A percentile compares a stretch with the other conserved stretches of the same genome.
Conservation (phyloP, 2,113 vertebrate species). For the Notarius lentiginosus region DNA sequence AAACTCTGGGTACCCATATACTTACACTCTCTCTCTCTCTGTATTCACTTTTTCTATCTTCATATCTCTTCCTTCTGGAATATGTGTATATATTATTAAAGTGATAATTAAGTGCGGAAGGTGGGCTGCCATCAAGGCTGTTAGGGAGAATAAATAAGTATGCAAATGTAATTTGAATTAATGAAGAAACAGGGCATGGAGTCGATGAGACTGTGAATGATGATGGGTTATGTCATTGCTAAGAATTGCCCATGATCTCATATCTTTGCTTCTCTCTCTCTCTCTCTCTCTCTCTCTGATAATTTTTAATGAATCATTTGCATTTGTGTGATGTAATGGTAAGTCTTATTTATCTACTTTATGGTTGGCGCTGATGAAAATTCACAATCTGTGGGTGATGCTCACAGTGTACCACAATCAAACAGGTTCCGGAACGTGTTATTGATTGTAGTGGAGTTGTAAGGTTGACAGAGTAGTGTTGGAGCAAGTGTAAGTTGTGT, state of each 20-base stretch:
- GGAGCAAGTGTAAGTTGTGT: not conserved
- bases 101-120: constrained; percentile 69
- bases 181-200: constrained; percentile 65
- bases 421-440: not conserved
- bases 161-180: constrained; percentile 71
- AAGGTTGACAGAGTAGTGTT: constrained; percentile 7
- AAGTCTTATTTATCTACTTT: not conserved
- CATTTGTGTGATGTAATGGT: not conserved
- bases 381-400: not conserved
- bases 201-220: constrained; percentile 55
- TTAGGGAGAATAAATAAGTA: constrained; percentile 72
- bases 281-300: constrained; percentile 5
- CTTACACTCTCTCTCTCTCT: constrained; percentile 8
- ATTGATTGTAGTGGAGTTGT: constrained; percentile 6
- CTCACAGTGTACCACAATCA: not conserved
- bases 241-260: constrained; percentile 50
- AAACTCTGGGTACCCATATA: not conserved
- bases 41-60: constrained; percentile 31
- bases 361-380: not conserved
- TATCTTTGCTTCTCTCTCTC: not conserved
- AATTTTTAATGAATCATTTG: not conserved
- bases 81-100: constrained; percentile 72
- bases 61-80: constrained; percentile 59
- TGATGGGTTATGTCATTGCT: constrained; percentile 48
- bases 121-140: constrained; percentile 66